A percentile compares a stretch with the other conserved stretches of the same genome.
These are phyloP conservation scores for Sylvia atricapilla DNA, from an alignment of 2,113 vertebrate genomes.

Conservation along the genomic window DNA sequence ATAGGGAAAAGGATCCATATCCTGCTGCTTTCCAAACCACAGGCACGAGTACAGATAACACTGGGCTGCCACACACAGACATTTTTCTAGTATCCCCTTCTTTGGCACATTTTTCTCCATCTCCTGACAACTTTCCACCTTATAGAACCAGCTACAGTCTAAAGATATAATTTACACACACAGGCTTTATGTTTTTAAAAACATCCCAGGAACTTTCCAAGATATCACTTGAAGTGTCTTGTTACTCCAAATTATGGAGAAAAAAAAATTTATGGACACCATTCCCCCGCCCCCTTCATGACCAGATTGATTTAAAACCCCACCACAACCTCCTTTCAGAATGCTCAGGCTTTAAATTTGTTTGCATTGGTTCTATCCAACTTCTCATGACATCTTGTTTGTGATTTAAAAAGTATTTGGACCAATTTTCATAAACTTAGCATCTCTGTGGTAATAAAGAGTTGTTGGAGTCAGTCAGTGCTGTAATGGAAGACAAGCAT, in stretches of 20 bases:
- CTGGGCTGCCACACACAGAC: not conserved
- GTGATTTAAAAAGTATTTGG: not conserved
- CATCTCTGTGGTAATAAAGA: not conserved
- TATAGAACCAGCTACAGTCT: not conserved
- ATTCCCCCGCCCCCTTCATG: not conserved
- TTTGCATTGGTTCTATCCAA: not conserved
- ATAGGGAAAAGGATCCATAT: not conserved
- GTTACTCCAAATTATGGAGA: not conserved
- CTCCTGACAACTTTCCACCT: not conserved
- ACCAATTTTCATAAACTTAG: not conserved
- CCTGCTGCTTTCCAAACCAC: not conserved
- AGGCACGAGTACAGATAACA: not conserved
- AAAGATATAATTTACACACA: not conserved
- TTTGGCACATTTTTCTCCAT: not conserved
- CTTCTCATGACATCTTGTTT: not conserved
- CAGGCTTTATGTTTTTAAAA: not conserved
- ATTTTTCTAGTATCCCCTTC: not conserved
- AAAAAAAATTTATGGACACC: not conserved
- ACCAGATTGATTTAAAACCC: not conserved
- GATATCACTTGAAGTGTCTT: rapidly evolving
- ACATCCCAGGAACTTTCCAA: not conserved
- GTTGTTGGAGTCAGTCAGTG: not conserved
- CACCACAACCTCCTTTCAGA: not conserved
- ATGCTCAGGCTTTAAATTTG: not conserved
- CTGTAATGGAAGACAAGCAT: not conserved